phyloP scores from a whole-genome alignment of 2,797 vertebrate genomes.

The Sebastes oblongus region DNA sequence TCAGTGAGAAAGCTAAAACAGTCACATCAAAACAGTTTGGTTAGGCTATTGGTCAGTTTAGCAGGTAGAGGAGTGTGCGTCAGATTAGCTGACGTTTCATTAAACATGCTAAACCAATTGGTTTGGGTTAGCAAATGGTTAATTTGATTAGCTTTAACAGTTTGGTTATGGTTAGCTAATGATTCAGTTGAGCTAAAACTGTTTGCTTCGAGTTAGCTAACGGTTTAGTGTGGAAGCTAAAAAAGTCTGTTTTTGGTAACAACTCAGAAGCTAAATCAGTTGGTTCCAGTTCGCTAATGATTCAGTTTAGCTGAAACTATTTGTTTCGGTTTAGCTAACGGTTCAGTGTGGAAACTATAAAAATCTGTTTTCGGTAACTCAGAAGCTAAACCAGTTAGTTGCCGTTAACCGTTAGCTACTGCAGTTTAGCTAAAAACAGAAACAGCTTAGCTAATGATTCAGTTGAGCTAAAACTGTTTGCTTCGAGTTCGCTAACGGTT shows the following conservation, averaged over 20 bases:
- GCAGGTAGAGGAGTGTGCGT: background rate
- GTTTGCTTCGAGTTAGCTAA: background rate
- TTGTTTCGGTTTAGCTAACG: too few relatives aligned
- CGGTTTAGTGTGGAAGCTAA: too few relatives aligned
- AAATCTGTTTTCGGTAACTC: too few relatives aligned
- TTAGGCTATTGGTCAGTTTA: background rate
- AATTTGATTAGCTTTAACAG: background rate
- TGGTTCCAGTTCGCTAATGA: too few relatives aligned
- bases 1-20: background rate
- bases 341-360: too few relatives aligned
- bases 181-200: background rate
- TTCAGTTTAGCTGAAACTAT: too few relatives aligned
- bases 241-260: too few relatives aligned
- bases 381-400: too few relatives aligned
- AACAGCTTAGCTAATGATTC: too few relatives aligned
- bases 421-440: background rate
- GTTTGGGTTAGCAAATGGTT: background rate
- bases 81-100: background rate
- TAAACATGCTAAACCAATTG: background rate
- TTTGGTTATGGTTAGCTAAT: background rate
- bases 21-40: background rate
- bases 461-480: background rate
- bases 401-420: too few relatives aligned
- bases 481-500: background rate
- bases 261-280: too few relatives aligned